phyloP scores from a whole-genome alignment of 35 echinoderm and acorn worm species.

The Ptychodera flava region DNA sequence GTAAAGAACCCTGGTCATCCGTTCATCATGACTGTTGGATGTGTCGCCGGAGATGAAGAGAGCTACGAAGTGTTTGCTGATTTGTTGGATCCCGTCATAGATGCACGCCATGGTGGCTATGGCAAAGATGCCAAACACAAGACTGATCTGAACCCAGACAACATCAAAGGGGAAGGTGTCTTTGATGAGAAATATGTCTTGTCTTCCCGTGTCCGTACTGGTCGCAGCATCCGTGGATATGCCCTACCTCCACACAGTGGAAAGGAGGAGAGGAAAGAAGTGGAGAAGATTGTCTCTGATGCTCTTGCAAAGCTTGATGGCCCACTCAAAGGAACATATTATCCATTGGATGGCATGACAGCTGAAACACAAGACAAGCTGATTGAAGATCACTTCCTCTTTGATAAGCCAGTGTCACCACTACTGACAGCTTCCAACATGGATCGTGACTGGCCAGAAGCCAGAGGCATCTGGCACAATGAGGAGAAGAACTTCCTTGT shows the following conservation, averaged over 20 bases:
- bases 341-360: constrained; percentile 93
- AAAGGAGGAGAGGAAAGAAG: constrained; percentile 66
- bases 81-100: constrained; percentile 94
- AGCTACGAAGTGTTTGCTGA: constrained; percentile 81
- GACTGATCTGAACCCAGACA: constrained; percentile 68
- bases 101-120: constrained; percentile 89
- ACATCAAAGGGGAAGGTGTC: constrained; percentile 63
- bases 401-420: constrained; percentile 98
- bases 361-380: constrained; percentile 86
- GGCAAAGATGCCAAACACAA: constrained; percentile 61
- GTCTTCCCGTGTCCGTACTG: constrained; percentile 89
- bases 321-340: constrained; percentile 64
- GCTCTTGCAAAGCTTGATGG: constrained; percentile 79
- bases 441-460: constrained; percentile 97
- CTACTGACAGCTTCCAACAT: constrained; percentile 87
- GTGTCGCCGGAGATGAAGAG: constrained; percentile 97
- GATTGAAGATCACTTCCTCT: constrained; percentile 94
- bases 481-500: constrained; percentile 92
- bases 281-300: constrained; percentile 62
- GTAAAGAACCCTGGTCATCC: constrained; percentile 92
- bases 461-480: constrained; percentile 94
- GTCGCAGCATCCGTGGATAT: constrained; percentile 86
- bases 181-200: constrained; percentile 89
- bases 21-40: constrained; percentile 98
- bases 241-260: constrained; percentile 79